A percentile compares a stretch with the other conserved stretches of the same genome.
Evolutionary conservation across 2,797 vertebrate species (phyloP).

Genomic region (Leuciscus waleckii): DNA sequence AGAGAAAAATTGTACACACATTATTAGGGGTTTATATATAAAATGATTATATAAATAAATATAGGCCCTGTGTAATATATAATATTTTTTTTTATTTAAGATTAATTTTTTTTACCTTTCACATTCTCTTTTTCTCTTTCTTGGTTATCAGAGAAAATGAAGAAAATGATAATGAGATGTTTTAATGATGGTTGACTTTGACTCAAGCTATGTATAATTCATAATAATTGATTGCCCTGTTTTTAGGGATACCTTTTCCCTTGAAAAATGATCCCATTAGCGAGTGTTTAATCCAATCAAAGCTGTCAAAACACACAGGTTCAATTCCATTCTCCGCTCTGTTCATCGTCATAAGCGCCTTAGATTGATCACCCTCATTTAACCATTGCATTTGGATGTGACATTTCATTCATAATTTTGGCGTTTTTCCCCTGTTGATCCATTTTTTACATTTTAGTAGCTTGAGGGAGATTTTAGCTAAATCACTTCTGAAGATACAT

Average conservation of each 20-base stretch:
- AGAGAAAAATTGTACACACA: background rate
- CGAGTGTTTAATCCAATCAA: constrained; percentile 93
- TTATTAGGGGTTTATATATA: background rate
- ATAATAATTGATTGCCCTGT: constrained; percentile 96
- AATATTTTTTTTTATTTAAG: background rate
- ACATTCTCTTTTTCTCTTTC: constrained; percentile 49
- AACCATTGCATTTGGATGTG: constrained; percentile 79
- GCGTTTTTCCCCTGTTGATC: constrained; percentile 73
- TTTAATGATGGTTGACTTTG: constrained; percentile 97
- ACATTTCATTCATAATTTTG: constrained; percentile 90
- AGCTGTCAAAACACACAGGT: constrained; percentile 91
- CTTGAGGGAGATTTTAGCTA: constrained; percentile 80
- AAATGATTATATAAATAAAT: constrained; percentile 62
- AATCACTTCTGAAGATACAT: constrained; percentile 76
- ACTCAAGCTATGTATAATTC: constrained; percentile 98
- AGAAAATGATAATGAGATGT: constrained; percentile 96
- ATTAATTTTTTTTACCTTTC: constrained; percentile 35
- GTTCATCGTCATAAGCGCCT: constrained; percentile 96
- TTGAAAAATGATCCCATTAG: constrained; percentile 98
- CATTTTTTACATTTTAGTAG: constrained; percentile 82
- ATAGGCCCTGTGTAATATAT: constrained; percentile 37
- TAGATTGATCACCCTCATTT: constrained; percentile 88
- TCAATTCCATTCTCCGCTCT: constrained; percentile 83
- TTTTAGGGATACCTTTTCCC: constrained; percentile 91
- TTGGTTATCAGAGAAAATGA: constrained; percentile 73